Conservation (phyloP, 2,888 invertebrate genomes). For the Lacanobia oleracea region DNA sequence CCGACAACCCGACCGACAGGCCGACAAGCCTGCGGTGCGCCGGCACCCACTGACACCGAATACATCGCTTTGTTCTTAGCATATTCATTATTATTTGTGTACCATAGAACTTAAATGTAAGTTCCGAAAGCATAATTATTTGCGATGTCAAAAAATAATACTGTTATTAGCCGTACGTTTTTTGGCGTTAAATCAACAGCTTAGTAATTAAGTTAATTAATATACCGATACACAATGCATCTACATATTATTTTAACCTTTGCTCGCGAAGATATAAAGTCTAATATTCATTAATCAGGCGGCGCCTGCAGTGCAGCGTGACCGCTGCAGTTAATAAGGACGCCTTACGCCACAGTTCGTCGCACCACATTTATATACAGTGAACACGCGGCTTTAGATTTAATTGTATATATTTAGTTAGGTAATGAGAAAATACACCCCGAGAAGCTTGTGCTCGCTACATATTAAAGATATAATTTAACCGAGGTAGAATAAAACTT, state of each 20-base stretch:
- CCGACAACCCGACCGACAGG: conserved; percentile 8
- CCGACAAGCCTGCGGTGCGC: conserved; percentile 10
- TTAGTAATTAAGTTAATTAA: conserved; percentile 47
- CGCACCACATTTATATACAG: conserved; percentile 60
- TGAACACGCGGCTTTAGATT: conserved; percentile 58
- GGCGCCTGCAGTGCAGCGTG: conserved; percentile 64
- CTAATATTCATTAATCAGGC: conserved; percentile 60
- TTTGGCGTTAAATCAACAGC: conserved; percentile 26
- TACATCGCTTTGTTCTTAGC: conserved; percentile 36
- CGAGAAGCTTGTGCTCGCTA: conserved; percentile 35
- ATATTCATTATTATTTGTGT: conserved; percentile 25
- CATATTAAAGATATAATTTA: conserved; percentile 57
- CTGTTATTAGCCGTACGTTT: conserved; percentile 21
- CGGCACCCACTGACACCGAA: conserved; percentile 30
- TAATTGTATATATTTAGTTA: conserved; percentile 62
- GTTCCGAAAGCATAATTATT: neutral
- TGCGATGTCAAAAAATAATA: conserved; percentile 5
- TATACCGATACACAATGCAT: conserved; percentile 31
- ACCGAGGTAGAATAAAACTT: conserved; percentile 63
- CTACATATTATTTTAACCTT: conserved; percentile 39
- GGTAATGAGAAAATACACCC: conserved; percentile 55
- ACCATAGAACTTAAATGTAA: conserved; percentile 3
- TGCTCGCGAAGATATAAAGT: conserved; percentile 46
- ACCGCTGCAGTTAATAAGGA: conserved; percentile 68
- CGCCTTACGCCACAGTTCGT: conserved; percentile 65